A percentile compares a stretch with the other conserved stretches of the same genome.
Conservation (phyloP, 2,113 vertebrate genomes). For the Thamnophis sirtalis region DNA sequence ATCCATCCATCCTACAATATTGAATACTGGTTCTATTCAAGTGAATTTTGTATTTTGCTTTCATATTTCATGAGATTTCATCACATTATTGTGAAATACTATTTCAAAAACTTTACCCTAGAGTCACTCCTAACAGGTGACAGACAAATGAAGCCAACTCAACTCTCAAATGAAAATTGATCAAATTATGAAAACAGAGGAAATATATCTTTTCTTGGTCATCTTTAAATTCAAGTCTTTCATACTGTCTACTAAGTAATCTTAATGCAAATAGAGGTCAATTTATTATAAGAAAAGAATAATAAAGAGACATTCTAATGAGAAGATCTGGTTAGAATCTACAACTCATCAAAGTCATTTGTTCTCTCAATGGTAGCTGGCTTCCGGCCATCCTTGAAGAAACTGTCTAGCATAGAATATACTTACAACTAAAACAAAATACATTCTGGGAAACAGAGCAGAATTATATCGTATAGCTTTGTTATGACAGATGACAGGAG, state of each 20-base stretch:
- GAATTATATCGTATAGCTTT: not conserved
- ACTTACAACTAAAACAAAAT: slow-evolving; percentile 5
- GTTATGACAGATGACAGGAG: not conserved
- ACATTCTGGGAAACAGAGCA: not conserved
- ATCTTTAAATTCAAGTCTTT: not conserved
- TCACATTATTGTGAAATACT: not conserved
- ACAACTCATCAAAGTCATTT: not conserved
- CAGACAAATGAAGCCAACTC: not conserved
- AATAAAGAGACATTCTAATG: slow-evolving; percentile 1
- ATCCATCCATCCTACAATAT: no score
- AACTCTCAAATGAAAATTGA: not conserved
- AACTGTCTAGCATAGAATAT: not conserved
- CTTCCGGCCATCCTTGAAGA: slow-evolving; percentile 1
- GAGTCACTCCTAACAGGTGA: not conserved
- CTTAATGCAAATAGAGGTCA: not conserved
- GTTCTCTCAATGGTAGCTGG: not conserved
- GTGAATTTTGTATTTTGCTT: not conserved
- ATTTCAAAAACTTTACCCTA: not conserved
- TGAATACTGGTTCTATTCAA: no score
- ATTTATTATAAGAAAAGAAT: not conserved
- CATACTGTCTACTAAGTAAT: not conserved
- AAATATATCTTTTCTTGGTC: slow-evolving; percentile 7
- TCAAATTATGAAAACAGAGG: not conserved
- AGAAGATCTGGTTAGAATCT: not conserved
- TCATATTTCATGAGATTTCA: not conserved